Percentiles rank a stretch among this genome's conserved stretches.
phyloP scores from a whole-genome alignment of 2,888 invertebrate species.

The Drosophila anomalipes region DNA sequence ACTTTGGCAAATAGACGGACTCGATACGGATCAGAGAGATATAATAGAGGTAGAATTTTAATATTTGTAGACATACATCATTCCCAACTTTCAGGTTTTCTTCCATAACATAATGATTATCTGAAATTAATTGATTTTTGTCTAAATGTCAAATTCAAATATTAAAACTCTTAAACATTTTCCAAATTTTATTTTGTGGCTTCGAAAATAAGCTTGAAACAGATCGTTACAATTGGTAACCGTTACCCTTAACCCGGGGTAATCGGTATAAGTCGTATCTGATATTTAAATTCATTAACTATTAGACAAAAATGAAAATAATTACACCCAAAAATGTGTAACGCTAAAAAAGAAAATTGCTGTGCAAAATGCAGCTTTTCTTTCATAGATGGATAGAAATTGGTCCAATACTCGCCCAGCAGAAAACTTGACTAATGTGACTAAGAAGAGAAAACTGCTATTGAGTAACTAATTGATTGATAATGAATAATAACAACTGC shows the following conservation, averaged over 20 bases:
- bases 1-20: background rate
- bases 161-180: rapidly evolving
- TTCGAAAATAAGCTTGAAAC: background rate
- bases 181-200: background rate
- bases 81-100: background rate
- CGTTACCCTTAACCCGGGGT: background rate
- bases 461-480: background rate
- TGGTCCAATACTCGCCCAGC: background rate
- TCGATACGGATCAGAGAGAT: background rate
- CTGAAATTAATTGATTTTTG: background rate
- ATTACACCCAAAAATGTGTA: background rate
- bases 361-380: too few relatives aligned
- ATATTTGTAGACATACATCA: too few relatives aligned
- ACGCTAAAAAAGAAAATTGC: background rate
- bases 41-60: background rate
- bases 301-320: background rate
- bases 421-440: background rate
- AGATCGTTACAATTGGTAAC: background rate
- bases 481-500: slow-evolving; percentile 3
- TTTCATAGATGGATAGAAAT: too few relatives aligned
- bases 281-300: background rate
- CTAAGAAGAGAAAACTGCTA: background rate
- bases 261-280: background rate
- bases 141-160: background rate
- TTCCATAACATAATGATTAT: background rate